A percentile compares a stretch with the other conserved stretches of the same genome.
phyloP scores from a whole-genome alignment of 2,797 vertebrate species.

The Octomys mimax region DNA sequence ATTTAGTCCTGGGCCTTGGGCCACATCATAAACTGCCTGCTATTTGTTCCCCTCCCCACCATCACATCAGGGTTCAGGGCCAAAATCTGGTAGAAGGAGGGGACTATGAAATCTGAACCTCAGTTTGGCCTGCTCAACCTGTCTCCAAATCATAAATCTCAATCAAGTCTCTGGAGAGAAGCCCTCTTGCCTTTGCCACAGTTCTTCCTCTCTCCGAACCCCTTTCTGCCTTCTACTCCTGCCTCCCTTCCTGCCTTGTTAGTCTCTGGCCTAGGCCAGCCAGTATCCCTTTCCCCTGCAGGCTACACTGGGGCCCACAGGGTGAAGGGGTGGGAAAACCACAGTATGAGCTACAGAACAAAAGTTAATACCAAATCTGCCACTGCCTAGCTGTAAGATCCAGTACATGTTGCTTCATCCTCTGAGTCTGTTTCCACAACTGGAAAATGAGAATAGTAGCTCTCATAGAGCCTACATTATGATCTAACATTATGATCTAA shows the following conservation, averaged over 20 bases:
- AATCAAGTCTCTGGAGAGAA: slow-evolving; percentile 62
- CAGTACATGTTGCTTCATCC: slow-evolving; percentile 49
- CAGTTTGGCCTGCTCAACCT: slow-evolving; percentile 63
- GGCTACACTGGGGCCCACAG: background rate
- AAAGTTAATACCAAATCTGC: slow-evolving; percentile 63
- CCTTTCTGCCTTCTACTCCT: background rate
- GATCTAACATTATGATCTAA: background rate
- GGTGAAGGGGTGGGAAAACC: slow-evolving; percentile 36
- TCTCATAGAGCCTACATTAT: slow-evolving; percentile 31
- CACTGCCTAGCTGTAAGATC: slow-evolving; percentile 67
- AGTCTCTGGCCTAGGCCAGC: background rate
- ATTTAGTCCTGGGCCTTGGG: slow-evolving; percentile 74
- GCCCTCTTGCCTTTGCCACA: slow-evolving; percentile 16
- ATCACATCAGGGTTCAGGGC: slow-evolving; percentile 52
- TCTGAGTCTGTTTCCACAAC: slow-evolving; percentile 45
- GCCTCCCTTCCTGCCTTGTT: slow-evolving; percentile 7
- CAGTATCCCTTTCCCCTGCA: background rate
- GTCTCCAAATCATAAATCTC: slow-evolving; percentile 78
- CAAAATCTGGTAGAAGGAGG: slow-evolving; percentile 45
- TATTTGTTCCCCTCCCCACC: slow-evolving; percentile 25
- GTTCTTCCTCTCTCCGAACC: background rate
- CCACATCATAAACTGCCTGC: slow-evolving; percentile 71
- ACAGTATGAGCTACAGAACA: slow-evolving; percentile 3
- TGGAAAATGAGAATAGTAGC: slow-evolving; percentile 54
- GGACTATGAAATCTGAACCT: slow-evolving; percentile 63